Evolutionary conservation across 2,797 vertebrate genomes (phyloP), one percentile per base, ranked within the genome.

Genomic region (Salmo trutta): DNA sequence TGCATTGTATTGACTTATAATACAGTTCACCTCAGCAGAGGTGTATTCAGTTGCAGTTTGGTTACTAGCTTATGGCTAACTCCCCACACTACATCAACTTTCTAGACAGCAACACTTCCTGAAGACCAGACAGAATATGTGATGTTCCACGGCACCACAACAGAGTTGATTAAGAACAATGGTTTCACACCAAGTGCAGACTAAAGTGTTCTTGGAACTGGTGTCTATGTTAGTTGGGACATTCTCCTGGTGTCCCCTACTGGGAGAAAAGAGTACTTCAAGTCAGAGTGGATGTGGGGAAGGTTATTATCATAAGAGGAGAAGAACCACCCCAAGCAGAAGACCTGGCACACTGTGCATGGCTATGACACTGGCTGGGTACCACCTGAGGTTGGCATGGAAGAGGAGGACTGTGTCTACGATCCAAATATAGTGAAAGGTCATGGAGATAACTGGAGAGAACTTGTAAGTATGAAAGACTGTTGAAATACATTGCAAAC

Each of bases 231-330:
- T 24, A 75, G 65, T 19, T 7, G 51, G 0, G 65, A 75, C 75
- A 10, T 27, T 1, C 2, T n/a, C 31, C 19, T 31, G 5, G 17
- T 36, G 66, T 8, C 7, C 29, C 51, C 19, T 2, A 31, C 3
- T 17, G 12, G 0, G 14, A 76, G 41, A n/a, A 16, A 67, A 16
- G 66, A 54, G 66, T 76, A 19, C n/a, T 76, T 3, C 21, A 56
- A 64, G 12, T 76, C 29, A 41, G n/a, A 14, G 75, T 76, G 41
- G 17, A 70, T 4, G 66, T 76, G 1, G 75, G 75, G 17, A 76
- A 8, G 29, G 52, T 76, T 19, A 54, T 21, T 66, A 56, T 21
- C 4, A 56, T 69, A 24, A 24, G 66, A 76, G 14, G 0, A 21
- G 5, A 27, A 36, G 29, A 65, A 33, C 14, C 74, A 75, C 65